Evolutionary conservation across 2,888 invertebrate species (phyloP), one percentile per base, ranked within the genome.

Genomic region (Drosophila vallismaia): DNA sequence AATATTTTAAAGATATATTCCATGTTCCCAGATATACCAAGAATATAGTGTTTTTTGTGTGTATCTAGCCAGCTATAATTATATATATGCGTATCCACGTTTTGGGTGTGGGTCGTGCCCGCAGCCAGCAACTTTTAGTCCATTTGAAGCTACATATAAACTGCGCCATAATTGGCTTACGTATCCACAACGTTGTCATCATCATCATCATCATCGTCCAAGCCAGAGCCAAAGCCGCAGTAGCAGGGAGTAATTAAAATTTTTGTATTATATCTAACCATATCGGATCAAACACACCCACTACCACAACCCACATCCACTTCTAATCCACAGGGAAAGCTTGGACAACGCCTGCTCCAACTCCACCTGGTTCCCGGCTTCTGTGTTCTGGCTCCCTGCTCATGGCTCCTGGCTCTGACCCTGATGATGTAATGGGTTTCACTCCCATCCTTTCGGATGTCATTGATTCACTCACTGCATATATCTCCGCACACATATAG

Each of bases 161-260:
- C 86, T 81, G 86, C 81, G 81, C 85, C 81, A 72, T 82, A 86
- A 86, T 86, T 82, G 81, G 74, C 78, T 74, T 69, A 84, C 78
- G 72, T 75, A 86, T 71, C 59, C 60, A 76, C 68, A 57, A 33
- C 59, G 45, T 26, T 48, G 66, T 38, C 64, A 66, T 63, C 57
- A 26, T 57, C 52, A 51, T 29, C 48, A 45, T 53, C 66, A 50
- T 40, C 55, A 56, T 19, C n/a, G n/a, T 8, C 58, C 56, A 52
- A 46, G 57, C 42, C 67, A 53, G 38, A 33, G 54, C 54, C 46
- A 46, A 19, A 19, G 56, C 54, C 29, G 38, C 51, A 56, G 63
- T 71, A 75, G 72, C 70, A 49, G 36, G 59, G 64, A 8, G 40
- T 74, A 81, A 86, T 81, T 86, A 80, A 66, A 50, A 66, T 68